phyloP scores from a whole-genome alignment of 2,113 vertebrate species.

The Pungitius pungitius region DNA sequence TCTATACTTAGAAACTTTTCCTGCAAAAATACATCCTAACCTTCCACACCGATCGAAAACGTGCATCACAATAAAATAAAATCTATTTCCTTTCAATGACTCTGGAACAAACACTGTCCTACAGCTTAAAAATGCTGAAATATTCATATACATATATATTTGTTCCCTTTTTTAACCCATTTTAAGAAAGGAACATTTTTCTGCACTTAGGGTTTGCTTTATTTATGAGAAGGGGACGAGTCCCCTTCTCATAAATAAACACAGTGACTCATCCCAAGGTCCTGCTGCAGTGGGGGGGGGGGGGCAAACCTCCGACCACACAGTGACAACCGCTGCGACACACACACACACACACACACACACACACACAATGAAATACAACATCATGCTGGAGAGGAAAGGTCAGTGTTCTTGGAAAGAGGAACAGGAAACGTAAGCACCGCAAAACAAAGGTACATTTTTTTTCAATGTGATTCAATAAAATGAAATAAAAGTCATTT shows the following conservation, averaged over 20 bases:
- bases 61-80: conserved; percentile 17
- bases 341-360: conserved; percentile 22
- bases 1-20: conserved; percentile 65
- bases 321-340: conserved; percentile 30
- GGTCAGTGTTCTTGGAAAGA: conserved; percentile 59
- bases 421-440: conserved; percentile 1
- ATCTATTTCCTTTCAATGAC: conserved; percentile 19
- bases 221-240: conserved; percentile 78
- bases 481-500: conserved; percentile 4
- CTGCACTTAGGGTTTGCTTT: conserved; percentile 82
- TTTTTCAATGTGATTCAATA: background rate
- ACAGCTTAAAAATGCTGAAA: conserved; percentile 77
- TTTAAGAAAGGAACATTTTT: conserved; percentile 79
- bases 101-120: conserved; percentile 52
- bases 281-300: conserved; percentile 48
- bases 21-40: conserved; percentile 26
- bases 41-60: conserved; percentile 31
- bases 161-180: conserved; percentile 60
- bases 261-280: conserved; percentile 73
- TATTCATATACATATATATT: conserved; percentile 78
- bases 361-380: conserved; percentile 12
- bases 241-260: too few relatives aligned
- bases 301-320: conserved; percentile 39
- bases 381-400: conserved; percentile 8
- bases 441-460: background rate